Base-by-base conservation (phyloP, 2,797 vertebrate species). In the Pangasius djambal region DNA sequence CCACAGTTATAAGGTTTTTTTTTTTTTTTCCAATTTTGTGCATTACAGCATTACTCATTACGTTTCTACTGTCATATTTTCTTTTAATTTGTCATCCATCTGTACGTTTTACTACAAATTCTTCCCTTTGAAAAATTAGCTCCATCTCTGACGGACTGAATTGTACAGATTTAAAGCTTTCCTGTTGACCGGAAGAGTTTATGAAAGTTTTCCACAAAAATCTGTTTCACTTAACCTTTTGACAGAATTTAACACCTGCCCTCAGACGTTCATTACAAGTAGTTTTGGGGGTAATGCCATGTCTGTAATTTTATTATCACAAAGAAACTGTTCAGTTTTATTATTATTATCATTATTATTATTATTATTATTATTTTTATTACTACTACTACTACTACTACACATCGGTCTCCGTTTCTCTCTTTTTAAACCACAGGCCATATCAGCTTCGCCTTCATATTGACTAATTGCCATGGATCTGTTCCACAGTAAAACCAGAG, bases 381-480 rank as follows among this genome's bases (percentile, higher is more conserved):
- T 75, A 52, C 3, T 78, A 31, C 9, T 78, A 31, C 6, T 8
- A 48, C 1, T 50, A 57, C 2, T 57, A 55, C 2, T 18, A 55
- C 48, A 44, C 75, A 7, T 78, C 6, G 1, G 13, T 78, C 28
- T 78, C 75, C 0, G 15, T 82, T 81, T 57, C 31, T 57, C 31
- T 34, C 52, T 83, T 40, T n/a, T 20, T 57, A 28, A 63, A 86
- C 52, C 34, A 44, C 52, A 61, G 37, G 34, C 34, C 37, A 28
- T 86, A 75, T 86, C 85, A 28, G 34, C 70, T 75, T 75, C 55
- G 18, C 70, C 85, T 79, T 67, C 1, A 61, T 87, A 90, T 83
- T 85, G 87, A 87, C 77, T 89, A 74, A 90, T 87, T 72, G 69
- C 78, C 44, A 78, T 18, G 84, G 87, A 90, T 90, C 86, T 20